A percentile compares a stretch with the other conserved stretches of the same genome.
Evolutionary conservation across 64 coral and sea anemone genomes (phyloP).

Genomic region (Pocillopora damicornis): DNA sequence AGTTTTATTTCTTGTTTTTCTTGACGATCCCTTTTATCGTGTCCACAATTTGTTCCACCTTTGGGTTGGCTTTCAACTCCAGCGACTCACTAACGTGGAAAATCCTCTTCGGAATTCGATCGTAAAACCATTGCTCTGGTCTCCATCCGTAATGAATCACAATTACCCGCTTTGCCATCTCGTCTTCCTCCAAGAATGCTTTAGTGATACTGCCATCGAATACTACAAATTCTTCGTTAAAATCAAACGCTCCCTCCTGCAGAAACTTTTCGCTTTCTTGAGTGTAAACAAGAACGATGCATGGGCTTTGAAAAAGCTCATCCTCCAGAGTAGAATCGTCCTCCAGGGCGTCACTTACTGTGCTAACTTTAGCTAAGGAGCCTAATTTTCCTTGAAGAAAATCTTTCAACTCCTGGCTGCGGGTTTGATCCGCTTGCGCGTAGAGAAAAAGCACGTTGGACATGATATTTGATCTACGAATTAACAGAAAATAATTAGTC

Average conservation of each 20-base stretch:
- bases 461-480: background rate
- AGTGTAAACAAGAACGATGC: conserved; percentile 47
- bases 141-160: conserved; percentile 33
- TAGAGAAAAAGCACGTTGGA: conserved; percentile 57
- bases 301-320: conserved; percentile 44
- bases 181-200: conserved; percentile 43
- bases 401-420: conserved; percentile 43
- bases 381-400: conserved; percentile 44
- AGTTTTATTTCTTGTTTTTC: background rate
- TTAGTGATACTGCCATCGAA: conserved; percentile 61
- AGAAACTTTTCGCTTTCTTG: conserved; percentile 35
- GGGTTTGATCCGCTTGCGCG: conserved; percentile 32
- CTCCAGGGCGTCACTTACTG: conserved; percentile 2
- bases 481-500: background rate
- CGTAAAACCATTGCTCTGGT: conserved; percentile 36
- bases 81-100: conserved; percentile 40
- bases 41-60: conserved; percentile 45
- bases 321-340: conserved; percentile 50
- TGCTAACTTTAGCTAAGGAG: conserved; percentile 32
- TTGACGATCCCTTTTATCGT: conserved; percentile 29
- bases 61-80: conserved; percentile 29
- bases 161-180: conserved; percentile 19
- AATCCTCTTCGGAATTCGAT: conserved; percentile 16
- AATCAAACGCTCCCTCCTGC: conserved; percentile 37
- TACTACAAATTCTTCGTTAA: conserved; percentile 18